Conservation (phyloP, 2,797 vertebrate genomes). For the Rhadinocentrus ornatus region DNA sequence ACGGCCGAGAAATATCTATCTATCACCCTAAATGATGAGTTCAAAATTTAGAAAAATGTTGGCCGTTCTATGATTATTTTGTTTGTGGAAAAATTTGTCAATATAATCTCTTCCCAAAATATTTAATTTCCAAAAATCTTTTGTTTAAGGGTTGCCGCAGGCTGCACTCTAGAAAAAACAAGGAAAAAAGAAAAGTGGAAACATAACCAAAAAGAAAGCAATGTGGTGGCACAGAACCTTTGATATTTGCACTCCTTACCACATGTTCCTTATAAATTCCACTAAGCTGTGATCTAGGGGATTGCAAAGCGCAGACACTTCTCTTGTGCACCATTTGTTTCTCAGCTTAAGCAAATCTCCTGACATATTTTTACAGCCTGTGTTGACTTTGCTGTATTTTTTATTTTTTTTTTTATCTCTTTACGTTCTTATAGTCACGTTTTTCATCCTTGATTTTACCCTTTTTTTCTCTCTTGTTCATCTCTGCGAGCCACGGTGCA, state of each 20-base stretch:
- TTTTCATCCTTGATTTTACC: constrained; percentile 55
- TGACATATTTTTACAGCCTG: constrained; percentile 49
- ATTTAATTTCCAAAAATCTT: background rate
- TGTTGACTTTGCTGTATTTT: constrained; percentile 38
- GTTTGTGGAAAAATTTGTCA: constrained; percentile 1
- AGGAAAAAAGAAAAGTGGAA: constrained; percentile 5
- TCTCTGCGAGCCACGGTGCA: constrained; percentile 61
- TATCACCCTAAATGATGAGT: background rate
- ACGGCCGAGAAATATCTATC: background rate
- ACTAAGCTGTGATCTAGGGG: constrained; percentile 39
- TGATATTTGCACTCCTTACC: constrained; percentile 10
- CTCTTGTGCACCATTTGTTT: constrained; percentile 55
- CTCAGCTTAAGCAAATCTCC: constrained; percentile 55
- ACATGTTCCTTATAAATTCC: constrained; percentile 13
- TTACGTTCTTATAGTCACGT: constrained; percentile 26
- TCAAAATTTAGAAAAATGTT: background rate
- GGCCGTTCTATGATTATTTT: background rate
- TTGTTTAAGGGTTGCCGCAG: background rate
- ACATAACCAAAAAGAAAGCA: constrained; percentile 9
- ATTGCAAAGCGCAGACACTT: constrained; percentile 35
- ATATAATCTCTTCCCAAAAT: background rate
- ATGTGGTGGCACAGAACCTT: constrained; percentile 9
- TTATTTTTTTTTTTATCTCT: background rate
- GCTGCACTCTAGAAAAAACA: background rate
- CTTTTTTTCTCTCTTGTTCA: constrained; percentile 50